Evolutionary conservation across 2,797 vertebrate genomes (phyloP), one percentile per base, ranked within the genome.

Genomic region (Pitangus sulphuratus): DNA sequence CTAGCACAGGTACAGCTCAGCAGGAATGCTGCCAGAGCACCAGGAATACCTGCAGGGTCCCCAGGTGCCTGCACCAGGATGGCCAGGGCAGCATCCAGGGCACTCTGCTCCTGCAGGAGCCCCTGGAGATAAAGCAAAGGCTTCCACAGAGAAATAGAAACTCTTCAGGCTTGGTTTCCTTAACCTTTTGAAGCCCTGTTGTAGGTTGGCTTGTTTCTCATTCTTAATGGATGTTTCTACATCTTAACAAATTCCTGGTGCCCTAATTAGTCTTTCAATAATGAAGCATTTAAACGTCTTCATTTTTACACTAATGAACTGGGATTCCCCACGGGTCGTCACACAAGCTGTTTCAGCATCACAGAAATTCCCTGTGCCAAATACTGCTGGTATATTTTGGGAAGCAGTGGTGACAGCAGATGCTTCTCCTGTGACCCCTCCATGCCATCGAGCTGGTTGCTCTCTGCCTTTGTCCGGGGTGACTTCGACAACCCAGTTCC

Each of bases 221-320:
- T 45, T 60, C 66, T 62, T 79, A 89, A 69, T 39, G 70, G 39
- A 17, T 58, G 25, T 66, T 92, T 76, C 40, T 84, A 31, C 28
- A 11, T 7, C 33, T 45, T 53, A 77, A 69, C 44, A 33, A 77
- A 90, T 62, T 84, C 70, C 62, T 85, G 37, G 40, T 68, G 61
- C 60, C 31, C 53, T 45, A 80, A 87, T 95, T 95, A 69, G n/a
- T 9, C 76, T 89, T 66, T 84, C 57, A 77, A 21, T 77, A 37
- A 31, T 5, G 39, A 76, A 88, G 35, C 70, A 31, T 87, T 81
- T 68, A 90, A 93, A 30, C 64, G 33, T 71, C 88, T 92, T 60
- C 60, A 81, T 93, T 93, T 87, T 93, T 53, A 35, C 24, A 14
- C 39, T 87, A 87, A 94, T 60, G 64, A 85, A 56, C 72, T 54